Evolutionary conservation across 1,140 invertebrate species (phyloP), one percentile per base, ranked within the genome.

Genomic region (Pseudoatta argentina): DNA sequence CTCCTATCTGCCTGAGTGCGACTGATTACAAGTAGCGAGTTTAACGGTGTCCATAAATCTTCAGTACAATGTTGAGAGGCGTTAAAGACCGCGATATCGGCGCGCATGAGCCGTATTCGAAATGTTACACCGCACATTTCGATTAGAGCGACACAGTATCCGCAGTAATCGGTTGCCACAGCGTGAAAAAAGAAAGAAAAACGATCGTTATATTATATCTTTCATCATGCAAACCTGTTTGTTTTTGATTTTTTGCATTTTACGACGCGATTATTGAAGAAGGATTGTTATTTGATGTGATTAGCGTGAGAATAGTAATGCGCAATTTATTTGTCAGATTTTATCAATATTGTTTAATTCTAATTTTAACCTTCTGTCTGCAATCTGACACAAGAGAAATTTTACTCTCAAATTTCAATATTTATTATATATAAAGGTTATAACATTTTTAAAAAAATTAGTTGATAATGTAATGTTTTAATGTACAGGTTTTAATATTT

Each of bases 21-120:
- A 83, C 55, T 86, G 85, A 89, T 87, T 90, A 90, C 85, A 71
- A 85, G 88, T 86, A 85, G 86, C 81, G 57, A 73, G 63, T 81
- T 77, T 86, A 89, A 69, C 69, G 66, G n/a, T 59, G 61, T 71
- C 48, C 51, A 87, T 90, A 90, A 90, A 90, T 89, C 89, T 83
- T 53, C 10, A 2, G 57, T 34, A 48, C 21, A 82, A 79, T 77
- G 71, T 69, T 55, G 48, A 86, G 55, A 86, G 57, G 87, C 82
- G 85, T 89, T 83, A 83, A 89, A 89, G 64, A 87, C 24, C 24
- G 82, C 86, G 86, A 87, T 87, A 73, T 87, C 64, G 34, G 39
- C 18, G 69, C 61, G 72, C 53, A 67, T 73, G 69, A 79, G 69
- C 48, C 39, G 34, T 51, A 51, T 24, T 86, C 87, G 57, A 79